phyloP scores from a whole-genome alignment of 92 coral and sea anemone species.

The Epizoanthus scotinus region DNA sequence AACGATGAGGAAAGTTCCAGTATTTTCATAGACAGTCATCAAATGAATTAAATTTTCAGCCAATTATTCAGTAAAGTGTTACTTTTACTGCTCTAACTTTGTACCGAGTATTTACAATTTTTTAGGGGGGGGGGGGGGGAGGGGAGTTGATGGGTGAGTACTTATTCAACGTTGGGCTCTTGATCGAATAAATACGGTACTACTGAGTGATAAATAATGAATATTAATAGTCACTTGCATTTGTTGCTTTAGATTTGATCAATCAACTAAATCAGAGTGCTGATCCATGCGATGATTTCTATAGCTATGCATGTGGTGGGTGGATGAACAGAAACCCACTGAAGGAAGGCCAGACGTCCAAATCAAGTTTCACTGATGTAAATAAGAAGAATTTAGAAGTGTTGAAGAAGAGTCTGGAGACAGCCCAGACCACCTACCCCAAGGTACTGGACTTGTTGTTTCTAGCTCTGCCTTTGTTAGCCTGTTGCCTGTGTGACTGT shows the following conservation, averaged over 20 bases:
- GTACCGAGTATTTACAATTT: too few species aligned
- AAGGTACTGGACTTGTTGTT: constrained; percentile 35
- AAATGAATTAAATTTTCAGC: too few species aligned
- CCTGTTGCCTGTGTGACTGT: neutral
- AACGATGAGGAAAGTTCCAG: too few species aligned
- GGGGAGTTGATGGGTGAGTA: too few species aligned
- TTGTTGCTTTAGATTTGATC: constrained; percentile 41
- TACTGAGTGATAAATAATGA: too few species aligned
- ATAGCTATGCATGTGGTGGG: constrained; percentile 67
- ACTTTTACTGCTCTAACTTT: too few species aligned
- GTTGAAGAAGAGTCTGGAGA: constrained; percentile 50
- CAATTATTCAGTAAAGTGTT: too few species aligned
- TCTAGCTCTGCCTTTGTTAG: neutral
- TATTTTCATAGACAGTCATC: too few species aligned
- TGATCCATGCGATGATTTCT: constrained; percentile 74
- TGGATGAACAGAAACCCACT: constrained; percentile 51
- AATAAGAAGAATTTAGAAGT: constrained; percentile 26
- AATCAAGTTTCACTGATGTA: constrained; percentile 34
- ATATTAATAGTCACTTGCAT: neutral
- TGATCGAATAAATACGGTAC: too few species aligned
- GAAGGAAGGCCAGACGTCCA: constrained; percentile 18
- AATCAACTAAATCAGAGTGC: constrained; percentile 46
- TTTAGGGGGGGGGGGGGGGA: too few species aligned
- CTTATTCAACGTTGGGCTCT: too few species aligned
- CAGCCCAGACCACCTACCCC: constrained; percentile 28